These are phyloP conservation scores for Sinopyrophorus schimmeli DNA, from an alignment of 2,888 invertebrate genomes.

Conservation along the genomic window DNA sequence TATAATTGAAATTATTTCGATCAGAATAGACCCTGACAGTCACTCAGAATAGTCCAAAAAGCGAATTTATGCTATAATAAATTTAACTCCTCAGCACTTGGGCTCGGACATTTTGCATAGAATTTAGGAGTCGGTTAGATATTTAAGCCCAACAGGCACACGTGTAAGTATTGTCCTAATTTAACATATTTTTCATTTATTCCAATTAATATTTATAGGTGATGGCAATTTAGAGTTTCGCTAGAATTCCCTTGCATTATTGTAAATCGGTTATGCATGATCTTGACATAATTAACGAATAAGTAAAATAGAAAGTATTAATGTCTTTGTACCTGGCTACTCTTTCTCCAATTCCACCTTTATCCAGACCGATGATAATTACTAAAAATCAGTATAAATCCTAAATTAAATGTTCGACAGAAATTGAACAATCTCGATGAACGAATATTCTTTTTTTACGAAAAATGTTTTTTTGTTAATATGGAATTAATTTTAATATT, in stretches of 20 bases:
- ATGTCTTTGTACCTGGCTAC: constrained; percentile 13
- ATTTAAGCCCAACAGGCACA: neutral
- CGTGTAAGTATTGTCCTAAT: constrained; percentile 17
- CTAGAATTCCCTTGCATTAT: neutral
- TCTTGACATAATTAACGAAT: constrained; percentile 24
- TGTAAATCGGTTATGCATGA: constrained; percentile 3
- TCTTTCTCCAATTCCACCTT: constrained; percentile 8
- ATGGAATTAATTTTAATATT: neutral
- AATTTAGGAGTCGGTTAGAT: constrained; percentile 10
- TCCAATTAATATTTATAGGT: too few relatives aligned
- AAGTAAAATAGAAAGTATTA: constrained; percentile 23
- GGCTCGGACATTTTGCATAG: constrained; percentile 8
- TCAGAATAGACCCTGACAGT: constrained; percentile 5
- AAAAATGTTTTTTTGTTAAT: neutral
- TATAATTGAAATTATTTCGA: neutral
- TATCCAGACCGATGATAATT: neutral
- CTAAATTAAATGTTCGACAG: too few relatives aligned
- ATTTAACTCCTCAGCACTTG: too few relatives aligned
- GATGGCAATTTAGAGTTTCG: too few relatives aligned
- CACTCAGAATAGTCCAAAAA: neutral
- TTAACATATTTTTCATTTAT: constrained; percentile 2
- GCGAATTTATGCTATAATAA: too few relatives aligned
- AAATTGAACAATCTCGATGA: too few relatives aligned
- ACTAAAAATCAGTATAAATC: too few relatives aligned
- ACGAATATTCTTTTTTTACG: too few relatives aligned